phyloP scores from a whole-genome alignment of 37 sponge, comb jelly and placozoan genomes.

The Diacarnus erythraeanus region DNA sequence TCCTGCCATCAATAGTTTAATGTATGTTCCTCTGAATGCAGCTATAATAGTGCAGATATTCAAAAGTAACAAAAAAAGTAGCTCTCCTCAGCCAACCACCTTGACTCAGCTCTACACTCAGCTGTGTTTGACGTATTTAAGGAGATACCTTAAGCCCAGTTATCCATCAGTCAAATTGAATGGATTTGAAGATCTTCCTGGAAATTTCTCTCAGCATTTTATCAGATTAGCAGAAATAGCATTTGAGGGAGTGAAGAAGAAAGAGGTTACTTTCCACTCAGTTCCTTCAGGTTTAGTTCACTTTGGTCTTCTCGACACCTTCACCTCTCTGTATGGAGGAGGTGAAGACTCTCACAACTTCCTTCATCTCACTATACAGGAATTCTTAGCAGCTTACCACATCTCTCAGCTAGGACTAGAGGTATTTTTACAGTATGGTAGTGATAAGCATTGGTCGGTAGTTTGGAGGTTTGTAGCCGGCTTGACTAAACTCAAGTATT shows the following conservation, averaged over 20 bases:
- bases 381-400: conserved; percentile 49
- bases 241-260: conserved; percentile 11
- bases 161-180: not conserved
- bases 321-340: not conserved
- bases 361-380: conserved; percentile 53
- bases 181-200: not conserved
- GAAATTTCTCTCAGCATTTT: not conserved
- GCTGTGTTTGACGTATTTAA: conserved; percentile 4
- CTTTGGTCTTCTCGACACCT: conserved; percentile 28
- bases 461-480: conserved; percentile 40
- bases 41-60: conserved; percentile 37
- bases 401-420: conserved; percentile 8
- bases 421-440: not conserved
- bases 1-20: conserved; percentile 40
- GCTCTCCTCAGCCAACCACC: conserved; percentile 5
- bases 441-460: not conserved
- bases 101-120: conserved; percentile 29
- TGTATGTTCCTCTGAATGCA: conserved; percentile 49
- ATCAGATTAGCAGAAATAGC: conserved; percentile 16
- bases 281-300: conserved; percentile 13
- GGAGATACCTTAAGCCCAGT: not conserved
- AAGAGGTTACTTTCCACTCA: conserved; percentile 28
- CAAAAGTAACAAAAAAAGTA: not conserved
- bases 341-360: conserved; percentile 25
- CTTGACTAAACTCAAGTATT: not conserved